Base-by-base conservation (phyloP, 2,797 vertebrate genomes). In the Pantherophis vulpinus region DNA sequence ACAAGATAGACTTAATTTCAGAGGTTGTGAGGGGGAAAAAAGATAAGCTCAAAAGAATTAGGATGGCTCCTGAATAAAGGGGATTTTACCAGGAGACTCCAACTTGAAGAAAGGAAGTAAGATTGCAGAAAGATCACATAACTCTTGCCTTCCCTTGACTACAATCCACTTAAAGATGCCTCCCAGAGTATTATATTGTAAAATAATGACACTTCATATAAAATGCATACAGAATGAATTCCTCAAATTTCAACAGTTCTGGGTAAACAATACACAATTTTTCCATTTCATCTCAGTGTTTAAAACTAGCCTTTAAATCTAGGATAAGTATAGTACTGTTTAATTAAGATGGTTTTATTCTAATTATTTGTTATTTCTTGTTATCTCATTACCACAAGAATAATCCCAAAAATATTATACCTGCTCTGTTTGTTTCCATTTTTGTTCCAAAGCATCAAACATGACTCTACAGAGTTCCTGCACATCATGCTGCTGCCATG, bases 341-440 rank as follows among this genome's bases (percentile, higher is more conserved):
- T 83, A 25, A 79, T 47, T 88, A 58, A 70, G 58, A 59, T 5
- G 58, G 58, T 59, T 59, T 59, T 7, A 29, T 70, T 86, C 13
- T n/a, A 88, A 8, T 51, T 11, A 29, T 12, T 23, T 9, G 1
- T 11, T n/a, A 47, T 8, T 37, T n/a, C 37, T 2, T 29, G 79
- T 66, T 56, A 23, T 16, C 25, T n/a, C 27, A 87, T 32, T 74
- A 86, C 2, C 37, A 11, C 47, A 59, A 60, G 87, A 70, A 8
- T 0, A 0, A 10, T 12, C 56, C 29, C 14, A 66, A 13, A 32
- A 83, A 3, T 11, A 86, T 5, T 47, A 74, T 97, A 99, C 99
- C 99, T 99, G 99, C 96, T 99, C 99, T 0, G 99, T 99, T 97
- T 99, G 99, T 96, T 99, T 99, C 99, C 99, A 99, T 94, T 99